Evolutionary conservation across 2,797 vertebrate genomes (phyloP).

Genomic region (Loriculus beryllinus): DNA sequence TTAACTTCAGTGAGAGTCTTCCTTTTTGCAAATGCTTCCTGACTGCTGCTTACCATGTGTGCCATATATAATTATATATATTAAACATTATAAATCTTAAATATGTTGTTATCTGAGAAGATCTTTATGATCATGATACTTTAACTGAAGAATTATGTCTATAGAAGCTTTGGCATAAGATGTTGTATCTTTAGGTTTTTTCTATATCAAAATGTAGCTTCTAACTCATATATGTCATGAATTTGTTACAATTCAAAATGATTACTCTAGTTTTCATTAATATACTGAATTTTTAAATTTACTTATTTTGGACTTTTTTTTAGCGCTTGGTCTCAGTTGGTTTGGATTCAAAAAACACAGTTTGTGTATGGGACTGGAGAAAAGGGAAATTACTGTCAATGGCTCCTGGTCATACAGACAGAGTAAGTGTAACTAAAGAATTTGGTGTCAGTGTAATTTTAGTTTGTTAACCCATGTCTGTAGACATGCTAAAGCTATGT

Average conservation of each 20-base stretch:
- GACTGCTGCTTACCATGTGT: background rate
- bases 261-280: background rate
- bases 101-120: background rate
- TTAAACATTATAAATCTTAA: background rate
- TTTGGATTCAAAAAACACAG: conserved; percentile 97
- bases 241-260: background rate
- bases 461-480: background rate
- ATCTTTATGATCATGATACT: background rate
- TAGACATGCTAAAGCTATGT: background rate
- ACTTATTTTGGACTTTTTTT: conserved; percentile 40
- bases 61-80: background rate
- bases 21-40: background rate
- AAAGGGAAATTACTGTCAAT: conserved; percentile 92
- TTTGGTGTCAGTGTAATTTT: background rate
- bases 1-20: background rate
- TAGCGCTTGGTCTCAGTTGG: conserved; percentile 98
- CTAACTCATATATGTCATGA: background rate
- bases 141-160: background rate
- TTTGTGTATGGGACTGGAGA: conserved; percentile 99
- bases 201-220: background rate
- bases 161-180: background rate
- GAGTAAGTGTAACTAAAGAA: conserved; percentile 80
- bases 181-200: background rate
- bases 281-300: background rate
- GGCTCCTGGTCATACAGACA: conserved; percentile 95